Evolutionary conservation across 2,888 invertebrate genomes (phyloP), one percentile per base, ranked within the genome.

Genomic region (Colletes collaris): DNA sequence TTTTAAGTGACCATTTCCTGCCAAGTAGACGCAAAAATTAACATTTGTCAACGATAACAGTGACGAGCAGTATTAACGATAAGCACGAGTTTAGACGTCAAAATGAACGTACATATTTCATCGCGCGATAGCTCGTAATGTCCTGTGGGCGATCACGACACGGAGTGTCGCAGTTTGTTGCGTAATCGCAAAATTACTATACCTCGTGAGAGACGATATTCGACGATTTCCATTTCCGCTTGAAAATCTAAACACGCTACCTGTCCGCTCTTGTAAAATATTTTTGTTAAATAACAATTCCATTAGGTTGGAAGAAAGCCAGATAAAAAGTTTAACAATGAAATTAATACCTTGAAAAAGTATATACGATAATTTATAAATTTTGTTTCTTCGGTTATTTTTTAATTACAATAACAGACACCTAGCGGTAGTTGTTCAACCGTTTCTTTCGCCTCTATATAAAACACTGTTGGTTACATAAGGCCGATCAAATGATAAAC

Each of bases 51-150:
- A 13, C 44, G 75, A 78, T 78, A 78, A 65, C 68, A 19, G n/a
- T 65, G 77, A 75, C 55, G 68, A 69, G 53, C 64, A 16, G 27
- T 69, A 55, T 69, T 68, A 69, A 55, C 68, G 77, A 78, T 75
- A 75, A 75, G 59, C 75, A 65, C 59, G 53, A 65, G 55, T 75
- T 75, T 64, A 75, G 64, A 75, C 63, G 75, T 78, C 64, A 69
- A 75, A 75, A 75, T 19, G 69, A 46, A 60, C 77, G 53, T 69
- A 64, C 59, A 78, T 75, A 75, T 78, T 75, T 78, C 68, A 75
- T 65, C 75, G 64, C 50, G 59, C 68, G 77, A 78, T 75, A 65
- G 49, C 53, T 13, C n/a, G 46, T 27, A 19, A 40, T 35, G n/a
- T 50, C 27, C 8, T 13, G 19, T 60, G 55, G 46, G 44, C 49